phyloP scores from a whole-genome alignment of 2,797 vertebrate genomes.

The Coilia nasus region DNA sequence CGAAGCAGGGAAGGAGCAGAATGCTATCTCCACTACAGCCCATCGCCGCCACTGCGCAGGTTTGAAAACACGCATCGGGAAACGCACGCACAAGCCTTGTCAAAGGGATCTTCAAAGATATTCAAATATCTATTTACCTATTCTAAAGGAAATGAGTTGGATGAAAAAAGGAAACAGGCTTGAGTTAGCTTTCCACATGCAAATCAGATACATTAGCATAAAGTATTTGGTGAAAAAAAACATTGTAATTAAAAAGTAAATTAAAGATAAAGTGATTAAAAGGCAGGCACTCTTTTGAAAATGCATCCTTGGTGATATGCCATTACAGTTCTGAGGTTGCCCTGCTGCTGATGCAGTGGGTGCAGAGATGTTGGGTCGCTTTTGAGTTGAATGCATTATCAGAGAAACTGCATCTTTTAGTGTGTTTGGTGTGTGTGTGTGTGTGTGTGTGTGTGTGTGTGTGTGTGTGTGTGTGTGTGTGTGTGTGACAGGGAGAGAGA shows the following conservation, averaged over 20 bases:
- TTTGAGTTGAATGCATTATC: not conserved
- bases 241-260: conserved; percentile 68
- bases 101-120: conserved; percentile 73
- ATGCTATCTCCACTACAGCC: conserved; percentile 63
- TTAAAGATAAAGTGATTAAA: conserved; percentile 75
- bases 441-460: too few relatives aligned
- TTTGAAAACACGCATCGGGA: conserved; percentile 62
- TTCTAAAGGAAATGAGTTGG: conserved; percentile 58
- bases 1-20: conserved; percentile 73
- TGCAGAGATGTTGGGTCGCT: not conserved
- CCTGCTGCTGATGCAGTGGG: not conserved
- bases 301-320: conserved; percentile 11
- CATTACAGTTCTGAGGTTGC: not conserved
- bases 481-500: too few relatives aligned
- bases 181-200: conserved; percentile 62
- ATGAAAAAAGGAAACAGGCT: conserved; percentile 62
- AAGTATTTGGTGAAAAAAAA: conserved; percentile 71
- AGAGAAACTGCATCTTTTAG: conserved; percentile 53
- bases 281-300: conserved; percentile 62
- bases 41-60: conserved; percentile 31
- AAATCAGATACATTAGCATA: conserved; percentile 46
- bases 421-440: not conserved
- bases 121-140: conserved; percentile 66
- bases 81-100: conserved; percentile 45
- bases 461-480: conserved; percentile 6